Evolutionary conservation across 2,113 vertebrate genomes (phyloP), one percentile per base, ranked within the genome.

Genomic region (Vulpes lagopus): DNA sequence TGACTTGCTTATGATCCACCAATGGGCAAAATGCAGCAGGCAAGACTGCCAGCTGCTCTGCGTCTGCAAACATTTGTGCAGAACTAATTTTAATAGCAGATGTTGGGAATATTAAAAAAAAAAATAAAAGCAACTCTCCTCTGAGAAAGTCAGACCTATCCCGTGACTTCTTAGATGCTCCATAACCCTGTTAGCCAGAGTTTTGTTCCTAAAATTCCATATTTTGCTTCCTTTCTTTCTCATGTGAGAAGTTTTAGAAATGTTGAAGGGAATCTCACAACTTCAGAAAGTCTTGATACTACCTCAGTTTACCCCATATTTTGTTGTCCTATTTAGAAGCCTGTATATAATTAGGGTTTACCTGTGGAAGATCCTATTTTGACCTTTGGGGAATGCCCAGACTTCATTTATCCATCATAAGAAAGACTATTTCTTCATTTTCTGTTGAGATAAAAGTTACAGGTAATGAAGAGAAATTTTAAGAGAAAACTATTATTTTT

Each of bases 11-110:
- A 76, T 80, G 94, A 32, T 87, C 69, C 59, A 96, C 49, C 53
- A 82, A 16, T 65, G 35, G 32, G 73, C 81, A 95, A 95, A 97
- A 92, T 79, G 53, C 83, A 94, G 20, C 83, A 94, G 20, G 74
- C 92, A 91, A 30, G 12, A 93, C 73, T 97, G 76, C 93, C 95
- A 98, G 92, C 94, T 97, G 97, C 43, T 92, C 73, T 98, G 67
- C 96, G 97, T 98, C 95, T 97, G 96, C 92, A 98, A 94, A 78
- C 95, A 97, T 98, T 97, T 96, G 95, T 96, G 88, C 97, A 97
- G 96, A 96, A 96, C 95, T 95, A 93, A 97, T 98, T 98, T 98
- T 92, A 96, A 96, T 96, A 97, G 64, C 97, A 98, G 95, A 97
- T 98, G 96, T 93, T 97, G 78, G 38, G 87, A 96, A 94, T 59